Conservation (phyloP, 2,888 invertebrate species). For the Sinelater perroti region DNA sequence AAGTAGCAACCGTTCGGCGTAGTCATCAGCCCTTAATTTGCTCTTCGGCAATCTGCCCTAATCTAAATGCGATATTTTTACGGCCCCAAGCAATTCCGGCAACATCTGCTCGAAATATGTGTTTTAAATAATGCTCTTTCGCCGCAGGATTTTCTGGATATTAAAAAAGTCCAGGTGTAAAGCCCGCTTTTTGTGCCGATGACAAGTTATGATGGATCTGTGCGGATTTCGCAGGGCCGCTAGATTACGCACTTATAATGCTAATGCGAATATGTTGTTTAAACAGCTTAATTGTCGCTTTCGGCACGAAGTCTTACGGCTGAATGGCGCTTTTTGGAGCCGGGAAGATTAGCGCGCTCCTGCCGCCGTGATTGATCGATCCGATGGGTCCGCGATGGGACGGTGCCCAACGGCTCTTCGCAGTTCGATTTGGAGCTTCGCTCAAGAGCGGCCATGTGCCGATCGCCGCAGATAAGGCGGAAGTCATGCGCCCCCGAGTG, state of each 20-base stretch:
- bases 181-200: constrained; percentile 45
- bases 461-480: constrained; percentile 28
- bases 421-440: constrained; percentile 19
- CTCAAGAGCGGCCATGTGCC: constrained; percentile 27
- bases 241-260: constrained; percentile 53
- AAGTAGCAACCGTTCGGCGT: too few species aligned
- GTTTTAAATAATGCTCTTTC: constrained; percentile 53
- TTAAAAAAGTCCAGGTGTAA: constrained; percentile 53
- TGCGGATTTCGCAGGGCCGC: constrained; percentile 44
- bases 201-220: constrained; percentile 59
- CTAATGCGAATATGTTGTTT: constrained; percentile 58
- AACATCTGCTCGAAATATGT: constrained; percentile 55
- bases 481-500: constrained; percentile 26
- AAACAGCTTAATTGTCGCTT: constrained; percentile 60
- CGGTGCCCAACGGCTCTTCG: constrained; percentile 11
- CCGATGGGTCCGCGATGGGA: constrained; percentile 1
- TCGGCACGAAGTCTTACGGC: constrained; percentile 19
- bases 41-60: constrained; percentile 24
- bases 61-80: constrained; percentile 36
- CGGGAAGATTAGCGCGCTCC: constrained; percentile 10
- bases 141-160: constrained; percentile 52
- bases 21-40: constrained; percentile 26
- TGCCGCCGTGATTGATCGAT: constrained; percentile 22
- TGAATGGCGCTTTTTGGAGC: constrained; percentile 10
- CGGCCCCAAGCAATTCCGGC: constrained; percentile 48